A percentile compares a stretch with the other conserved stretches of the same genome.
Conservation (phyloP, 2,797 vertebrate genomes). For the Triplophysa yarkandensis region DNA sequence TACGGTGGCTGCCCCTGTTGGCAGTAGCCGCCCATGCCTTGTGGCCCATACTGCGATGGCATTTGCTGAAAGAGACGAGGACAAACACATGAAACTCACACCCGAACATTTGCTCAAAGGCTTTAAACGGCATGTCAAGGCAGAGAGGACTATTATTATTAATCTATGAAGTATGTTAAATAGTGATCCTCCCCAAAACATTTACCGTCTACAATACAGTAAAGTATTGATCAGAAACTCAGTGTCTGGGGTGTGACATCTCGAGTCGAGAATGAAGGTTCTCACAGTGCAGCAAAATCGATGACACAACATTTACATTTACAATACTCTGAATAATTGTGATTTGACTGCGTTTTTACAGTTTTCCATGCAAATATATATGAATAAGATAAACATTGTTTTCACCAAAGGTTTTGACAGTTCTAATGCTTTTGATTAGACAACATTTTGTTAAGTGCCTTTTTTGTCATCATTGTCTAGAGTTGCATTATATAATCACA, state of each 20-base stretch:
- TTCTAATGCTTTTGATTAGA: too few relatives aligned
- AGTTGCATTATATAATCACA: too few relatives aligned
- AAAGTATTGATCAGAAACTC: constrained; percentile 10
- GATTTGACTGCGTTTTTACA: too few relatives aligned
- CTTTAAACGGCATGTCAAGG: constrained; percentile 12
- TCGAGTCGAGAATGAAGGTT: background rate
- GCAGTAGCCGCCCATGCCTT: constrained; percentile 84
- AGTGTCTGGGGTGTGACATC: constrained; percentile 8
- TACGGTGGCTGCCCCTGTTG: constrained; percentile 89
- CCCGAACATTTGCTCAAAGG: background rate
- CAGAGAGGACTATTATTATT: constrained; percentile 20
- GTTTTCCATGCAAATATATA: too few relatives aligned
- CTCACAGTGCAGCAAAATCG: background rate
- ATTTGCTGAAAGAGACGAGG: constrained; percentile 76
- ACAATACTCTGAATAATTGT: too few relatives aligned
- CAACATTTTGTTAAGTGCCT: too few relatives aligned
- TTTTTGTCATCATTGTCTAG: too few relatives aligned
- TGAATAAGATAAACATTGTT: too few relatives aligned
- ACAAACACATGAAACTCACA: constrained; percentile 35
- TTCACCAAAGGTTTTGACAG: too few relatives aligned
- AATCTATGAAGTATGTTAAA: constrained; percentile 18
- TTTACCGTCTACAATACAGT: constrained; percentile 1
- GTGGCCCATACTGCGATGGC: constrained; percentile 86
- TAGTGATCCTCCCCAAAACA: constrained; percentile 19
- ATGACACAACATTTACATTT: background rate